These are phyloP conservation scores for Chionomys nivalis DNA, from an alignment of 2,113 vertebrate genomes.

Conservation along the genomic window DNA sequence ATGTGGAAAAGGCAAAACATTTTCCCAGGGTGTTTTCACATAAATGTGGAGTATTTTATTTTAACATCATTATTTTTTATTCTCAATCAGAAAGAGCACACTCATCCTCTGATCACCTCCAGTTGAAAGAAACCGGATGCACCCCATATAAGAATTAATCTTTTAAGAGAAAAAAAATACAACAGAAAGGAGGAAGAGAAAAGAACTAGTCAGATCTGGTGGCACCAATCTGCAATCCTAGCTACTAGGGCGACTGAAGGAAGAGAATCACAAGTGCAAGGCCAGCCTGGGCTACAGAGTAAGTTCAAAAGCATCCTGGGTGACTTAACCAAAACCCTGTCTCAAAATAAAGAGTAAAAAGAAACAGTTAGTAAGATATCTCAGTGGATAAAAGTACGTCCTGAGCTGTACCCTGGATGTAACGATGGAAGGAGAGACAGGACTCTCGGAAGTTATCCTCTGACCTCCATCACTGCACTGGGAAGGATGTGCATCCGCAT, in stretches of 20 bases:
- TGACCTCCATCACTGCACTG: background rate
- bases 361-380: background rate
- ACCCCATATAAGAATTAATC: background rate
- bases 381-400: background rate
- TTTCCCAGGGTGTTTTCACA: background rate
- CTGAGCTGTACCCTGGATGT: background rate
- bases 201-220: background rate
- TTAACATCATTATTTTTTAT: background rate
- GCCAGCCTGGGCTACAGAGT: background rate
- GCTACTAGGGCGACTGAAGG: background rate
- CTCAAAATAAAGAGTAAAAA: background rate
- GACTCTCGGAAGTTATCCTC: background rate
- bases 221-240: background rate
- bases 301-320: background rate
- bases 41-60: background rate
- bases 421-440: background rate
- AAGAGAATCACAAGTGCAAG: background rate
- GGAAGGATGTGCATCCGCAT: fast-evolving
- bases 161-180: background rate
- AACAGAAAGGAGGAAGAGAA: background rate
- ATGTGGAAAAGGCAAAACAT: background rate
- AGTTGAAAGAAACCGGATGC: background rate
- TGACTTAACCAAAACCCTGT: background rate
- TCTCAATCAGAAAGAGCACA: background rate
- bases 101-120: background rate